Conservation (phyloP, 2,797 vertebrate species). For the Clarias platycephalus region DNA sequence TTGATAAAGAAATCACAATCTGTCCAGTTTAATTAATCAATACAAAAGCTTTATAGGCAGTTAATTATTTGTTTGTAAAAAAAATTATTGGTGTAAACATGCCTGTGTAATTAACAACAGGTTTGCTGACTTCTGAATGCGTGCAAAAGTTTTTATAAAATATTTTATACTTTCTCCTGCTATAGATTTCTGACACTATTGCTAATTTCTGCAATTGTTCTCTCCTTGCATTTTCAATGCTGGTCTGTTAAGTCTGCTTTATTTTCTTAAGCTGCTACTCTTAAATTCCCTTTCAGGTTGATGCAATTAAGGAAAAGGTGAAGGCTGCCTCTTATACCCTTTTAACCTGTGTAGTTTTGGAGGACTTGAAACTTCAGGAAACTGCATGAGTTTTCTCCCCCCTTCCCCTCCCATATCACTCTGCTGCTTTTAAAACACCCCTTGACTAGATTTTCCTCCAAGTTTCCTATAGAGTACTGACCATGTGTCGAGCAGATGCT, state of each 20-base stretch:
- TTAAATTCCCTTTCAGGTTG: slow-evolving; percentile 95
- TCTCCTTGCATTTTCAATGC: slow-evolving; percentile 85
- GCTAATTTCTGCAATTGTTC: slow-evolving; percentile 73
- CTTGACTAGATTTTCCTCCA: slow-evolving; percentile 83
- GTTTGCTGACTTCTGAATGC: neutral
- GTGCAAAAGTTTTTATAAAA: neutral
- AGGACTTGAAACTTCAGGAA: slow-evolving; percentile 91
- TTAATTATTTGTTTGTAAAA: neutral
- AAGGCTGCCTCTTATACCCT: slow-evolving; percentile 97
- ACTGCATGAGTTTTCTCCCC: slow-evolving; percentile 87
- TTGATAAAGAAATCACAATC: neutral
- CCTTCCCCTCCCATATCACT: slow-evolving; percentile 67
- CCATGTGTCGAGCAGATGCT: slow-evolving; percentile 74
- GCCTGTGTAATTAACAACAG: neutral
- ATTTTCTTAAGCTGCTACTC: slow-evolving; percentile 90
- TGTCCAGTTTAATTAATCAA: neutral
- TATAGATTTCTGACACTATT: slow-evolving; percentile 71
- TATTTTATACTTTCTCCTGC: slow-evolving; percentile 42
- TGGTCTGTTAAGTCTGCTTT: slow-evolving; percentile 76
- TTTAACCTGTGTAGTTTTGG: slow-evolving; percentile 88
- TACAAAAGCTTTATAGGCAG: neutral
- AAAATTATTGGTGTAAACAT: neutral
- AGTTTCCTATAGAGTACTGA: slow-evolving; percentile 78
- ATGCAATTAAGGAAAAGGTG: slow-evolving; percentile 99
- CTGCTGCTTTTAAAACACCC: slow-evolving; percentile 78